Base-by-base conservation (phyloP, 2,797 vertebrate genomes). In the Neopelma chrysocephalum region DNA sequence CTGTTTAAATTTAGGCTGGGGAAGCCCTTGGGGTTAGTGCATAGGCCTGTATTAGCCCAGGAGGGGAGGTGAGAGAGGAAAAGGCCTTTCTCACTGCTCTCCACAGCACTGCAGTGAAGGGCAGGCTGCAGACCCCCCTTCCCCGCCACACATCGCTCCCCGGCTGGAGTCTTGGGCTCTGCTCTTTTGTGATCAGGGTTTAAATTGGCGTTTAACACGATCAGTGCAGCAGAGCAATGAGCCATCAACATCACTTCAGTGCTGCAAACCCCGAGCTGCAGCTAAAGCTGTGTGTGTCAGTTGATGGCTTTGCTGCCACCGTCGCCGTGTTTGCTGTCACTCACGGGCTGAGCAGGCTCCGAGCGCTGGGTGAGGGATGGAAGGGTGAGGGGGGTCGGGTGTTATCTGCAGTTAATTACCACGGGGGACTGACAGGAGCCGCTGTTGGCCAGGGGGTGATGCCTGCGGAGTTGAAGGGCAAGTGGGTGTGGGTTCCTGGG, bases 261-360 rank as follows among this genome's bases (percentile, higher is more conserved):
- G 62, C 90, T 57, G 78, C 92, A 69, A 66, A 90, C n/a, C 78
- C 87, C 81, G 50, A 34, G 56, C 81, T 73, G 88, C 88, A 79
- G 88, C 17, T 73, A 22, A 43, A 90, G 80, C 81, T 29, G 66
- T 48, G 15, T 9, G 56, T 80, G 90, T 31, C 65, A 56, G 85
- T 11, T 15, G 72, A 72, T 71, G 80, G 84, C 92, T 96, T 54
- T 76, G 66, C 94, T 96, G 94, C 89, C 90, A 76, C 70, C 4
- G 6, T 40, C 43, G 64, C 83, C 53, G 82, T 70, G 68, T 65
- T 94, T 8, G 25, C 5, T 76, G 90, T 89, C 94, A 89, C 51
- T 96, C 95, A 78, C 8, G 5, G 79, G 81, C 68, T 43, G 61
- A 93, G 88, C 73, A 42, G 92, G 82, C 56, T 77, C 40, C 17